Evolutionary conservation across 64 coral and sea anemone species (phyloP).

Genomic region (Cladopsammia gracilis): DNA sequence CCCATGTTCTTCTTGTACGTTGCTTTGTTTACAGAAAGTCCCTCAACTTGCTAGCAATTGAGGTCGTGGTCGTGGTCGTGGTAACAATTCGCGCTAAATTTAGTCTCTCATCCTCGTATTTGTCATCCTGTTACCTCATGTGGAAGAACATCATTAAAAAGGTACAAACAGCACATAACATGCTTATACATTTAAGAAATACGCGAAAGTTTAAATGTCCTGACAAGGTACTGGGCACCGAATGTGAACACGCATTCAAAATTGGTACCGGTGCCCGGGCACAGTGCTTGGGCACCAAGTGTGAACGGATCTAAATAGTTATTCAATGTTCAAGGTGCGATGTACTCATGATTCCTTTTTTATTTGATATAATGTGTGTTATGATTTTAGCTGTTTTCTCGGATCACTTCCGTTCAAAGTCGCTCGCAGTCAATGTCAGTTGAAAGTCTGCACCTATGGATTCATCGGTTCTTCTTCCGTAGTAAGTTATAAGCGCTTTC

Average conservation of each 20-base stretch:
- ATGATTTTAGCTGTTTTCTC: too few species aligned
- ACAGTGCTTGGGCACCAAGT: not conserved
- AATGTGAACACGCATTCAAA: not conserved
- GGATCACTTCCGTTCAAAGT: too few species aligned
- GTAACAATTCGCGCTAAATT: conserved; percentile 42
- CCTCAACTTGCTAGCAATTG: conserved; percentile 22
- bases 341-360: too few species aligned
- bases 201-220: not conserved
- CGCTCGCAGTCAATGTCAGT: too few species aligned
- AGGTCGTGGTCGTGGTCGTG: not conserved
- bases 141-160: conserved; percentile 23
- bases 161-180: conserved; percentile 27
- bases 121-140: conserved; percentile 20
- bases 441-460: too few species aligned
- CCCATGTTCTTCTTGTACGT: conserved; percentile 24
- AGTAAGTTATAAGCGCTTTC: too few species aligned
- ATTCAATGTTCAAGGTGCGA: too few species aligned
- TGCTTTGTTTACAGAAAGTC: conserved; percentile 17
- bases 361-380: too few species aligned
- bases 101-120: conserved; percentile 13
- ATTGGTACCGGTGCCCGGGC: not conserved
- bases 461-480: too few species aligned
- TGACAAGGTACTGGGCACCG: not conserved
- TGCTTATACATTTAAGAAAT: not conserved
- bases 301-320: too few species aligned